phyloP scores from a whole-genome alignment of 2,113 vertebrate species.

The Plotosus lineatus region DNA sequence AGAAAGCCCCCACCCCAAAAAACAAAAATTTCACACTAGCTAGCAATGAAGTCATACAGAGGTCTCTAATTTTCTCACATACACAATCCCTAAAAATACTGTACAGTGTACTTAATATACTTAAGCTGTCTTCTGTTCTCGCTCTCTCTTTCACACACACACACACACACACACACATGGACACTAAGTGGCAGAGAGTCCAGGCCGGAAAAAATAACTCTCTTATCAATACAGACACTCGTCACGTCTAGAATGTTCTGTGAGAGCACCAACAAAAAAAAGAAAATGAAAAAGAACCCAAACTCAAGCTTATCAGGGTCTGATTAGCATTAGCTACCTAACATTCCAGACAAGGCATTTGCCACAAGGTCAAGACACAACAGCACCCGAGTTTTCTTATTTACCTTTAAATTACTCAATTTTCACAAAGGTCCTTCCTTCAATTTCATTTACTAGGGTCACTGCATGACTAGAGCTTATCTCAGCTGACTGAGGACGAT shows the following conservation, averaged over 20 bases:
- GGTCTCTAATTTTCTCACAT: constrained; percentile 68
- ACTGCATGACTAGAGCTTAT: too few species aligned
- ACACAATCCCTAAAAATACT: constrained; percentile 52
- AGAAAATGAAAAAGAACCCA: too few species aligned
- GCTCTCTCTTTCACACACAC: constrained; percentile 42
- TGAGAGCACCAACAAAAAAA: neutral
- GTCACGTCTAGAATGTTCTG: constrained; percentile 16
- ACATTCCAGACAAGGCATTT: constrained; percentile 29
- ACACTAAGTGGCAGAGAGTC: constrained; percentile 4
- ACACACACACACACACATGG: constrained; percentile 6
- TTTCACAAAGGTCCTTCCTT: too few species aligned
- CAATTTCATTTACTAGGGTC: too few species aligned
- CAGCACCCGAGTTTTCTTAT: too few species aligned
- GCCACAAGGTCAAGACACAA: constrained; percentile 41
- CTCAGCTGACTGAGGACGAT: too few species aligned
- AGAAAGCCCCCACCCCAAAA: too few species aligned
- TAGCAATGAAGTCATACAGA: constrained; percentile 70
- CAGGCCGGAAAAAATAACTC: constrained; percentile 46
- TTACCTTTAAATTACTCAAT: too few species aligned
- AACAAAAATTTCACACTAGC: constrained; percentile 14
- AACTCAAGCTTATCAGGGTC: constrained; percentile 25
- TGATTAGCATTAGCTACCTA: constrained; percentile 35
- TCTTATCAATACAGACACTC: constrained; percentile 42
- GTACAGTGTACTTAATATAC: constrained; percentile 13
- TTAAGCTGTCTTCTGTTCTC: constrained; percentile 25